A percentile compares a stretch with the other conserved stretches of the same genome.
Conservation (phyloP, 2,797 vertebrate species). For the Poecilia picta region DNA sequence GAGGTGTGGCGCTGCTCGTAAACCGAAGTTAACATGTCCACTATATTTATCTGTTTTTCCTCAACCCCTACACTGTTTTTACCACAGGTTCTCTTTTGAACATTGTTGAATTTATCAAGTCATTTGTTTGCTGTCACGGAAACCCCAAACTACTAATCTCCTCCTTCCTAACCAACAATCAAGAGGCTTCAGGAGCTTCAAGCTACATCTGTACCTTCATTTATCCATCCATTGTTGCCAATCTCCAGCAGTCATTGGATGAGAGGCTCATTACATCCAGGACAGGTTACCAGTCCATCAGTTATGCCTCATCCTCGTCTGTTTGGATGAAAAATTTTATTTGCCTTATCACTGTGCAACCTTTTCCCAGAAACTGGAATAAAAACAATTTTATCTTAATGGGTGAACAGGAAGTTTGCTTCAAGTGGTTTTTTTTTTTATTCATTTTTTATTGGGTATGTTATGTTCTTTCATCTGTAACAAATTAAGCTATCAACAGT, state of each 20-base stretch:
- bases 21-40: no score
- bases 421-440: background rate
- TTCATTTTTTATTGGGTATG: background rate
- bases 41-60: no score
- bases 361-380: background rate
- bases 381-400: background rate
- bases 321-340: background rate
- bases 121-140: no score
- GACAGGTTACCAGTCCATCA: background rate
- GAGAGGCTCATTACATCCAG: background rate
- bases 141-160: no score
- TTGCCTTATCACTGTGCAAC: background rate
- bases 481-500: slow-evolving; percentile 32
- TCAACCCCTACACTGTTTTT: no score
- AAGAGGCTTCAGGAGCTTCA: no score
- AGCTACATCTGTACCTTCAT: no score
- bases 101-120: no score
- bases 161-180: no score
- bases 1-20: background rate
- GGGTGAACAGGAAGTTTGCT: background rate
- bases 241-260: background rate
- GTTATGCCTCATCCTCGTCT: background rate
- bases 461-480: background rate
- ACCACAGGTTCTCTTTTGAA: no score
- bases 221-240: no score